phyloP scores from a whole-genome alignment of 2,888 invertebrate genomes.

The Chrysolina americana region DNA sequence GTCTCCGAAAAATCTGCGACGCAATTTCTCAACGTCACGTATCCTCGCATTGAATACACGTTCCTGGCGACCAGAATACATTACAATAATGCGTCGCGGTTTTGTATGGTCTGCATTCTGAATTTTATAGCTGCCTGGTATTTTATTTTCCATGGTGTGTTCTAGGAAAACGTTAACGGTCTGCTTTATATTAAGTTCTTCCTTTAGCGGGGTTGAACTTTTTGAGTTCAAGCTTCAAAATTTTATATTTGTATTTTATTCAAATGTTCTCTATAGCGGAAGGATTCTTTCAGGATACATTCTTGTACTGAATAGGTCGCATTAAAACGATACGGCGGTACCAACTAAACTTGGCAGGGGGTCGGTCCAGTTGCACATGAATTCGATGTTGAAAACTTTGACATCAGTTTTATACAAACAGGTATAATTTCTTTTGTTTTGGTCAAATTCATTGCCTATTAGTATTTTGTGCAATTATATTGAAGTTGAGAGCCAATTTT shows the following conservation, averaged over 20 bases:
- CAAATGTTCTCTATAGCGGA: neutral
- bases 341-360: no score
- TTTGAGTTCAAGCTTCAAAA: neutral
- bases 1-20: constrained; percentile 28
- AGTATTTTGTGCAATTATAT: no score
- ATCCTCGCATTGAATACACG: constrained; percentile 31
- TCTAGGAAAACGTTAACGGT: neutral
- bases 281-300: neutral
- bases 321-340: no score
- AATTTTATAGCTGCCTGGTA: constrained; percentile 16
- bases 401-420: no score
- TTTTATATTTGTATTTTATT: constrained; percentile 9
- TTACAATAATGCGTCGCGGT: constrained; percentile 31
- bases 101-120: constrained; percentile 20
- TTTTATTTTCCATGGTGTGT: constrained; percentile 12
- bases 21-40: constrained; percentile 31
- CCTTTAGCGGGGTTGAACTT: constrained; percentile 2
- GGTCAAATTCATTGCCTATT: no score
- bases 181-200: constrained; percentile 10
- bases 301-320: no score
- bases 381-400: no score
- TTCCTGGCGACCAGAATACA: constrained; percentile 26
- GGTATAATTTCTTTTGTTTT: no score
- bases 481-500: no score
- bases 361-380: no score